Evolutionary conservation across 2,888 invertebrate species (phyloP), one percentile per base, ranked within the genome.

Genomic region (Xestia sexstrigata): DNA sequence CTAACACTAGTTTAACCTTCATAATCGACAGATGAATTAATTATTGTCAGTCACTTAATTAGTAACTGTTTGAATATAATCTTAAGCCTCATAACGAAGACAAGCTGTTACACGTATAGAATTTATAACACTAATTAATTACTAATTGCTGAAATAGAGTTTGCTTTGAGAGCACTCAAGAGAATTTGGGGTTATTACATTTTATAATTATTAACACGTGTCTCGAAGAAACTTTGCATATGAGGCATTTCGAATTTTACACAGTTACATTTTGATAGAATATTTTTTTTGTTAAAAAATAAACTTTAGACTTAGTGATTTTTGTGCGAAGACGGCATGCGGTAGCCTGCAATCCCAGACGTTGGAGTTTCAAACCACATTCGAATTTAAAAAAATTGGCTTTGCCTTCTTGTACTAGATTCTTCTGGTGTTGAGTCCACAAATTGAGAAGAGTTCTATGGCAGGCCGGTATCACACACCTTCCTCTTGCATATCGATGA

Each of bases 61-160:
- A 30, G 26, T 35, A 52, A 9, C 23, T 35, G 17, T 23, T 52
- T 45, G 26, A 62, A 7, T 62, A 23, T 35, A 52, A 52, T 79
- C n/a, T 15, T 42, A 72, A 60, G 60, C 20, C 3, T 30, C 49
- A 11, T 80, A 62, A 52, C 45, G 58, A 73, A 80, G 23, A 74
- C 35, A 63, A 72, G 52, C 45, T 62, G 73, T 80, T 52, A 80
- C 35, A 81, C 23, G 39, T 42, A 47, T 35, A 52, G 4, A 65
- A 52, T 68, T 47, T 45, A 35, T 26, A 69, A 65, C 47, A 30
- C 82, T 49, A 76, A 82, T 65, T 69, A 65, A 69, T 82, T 49
- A 15, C 26, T 69, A 65, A 49, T 76, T 69, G 15, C 49, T 65
- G 3, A 68, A 58, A 23, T 49, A 49, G 39, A 23, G 23, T 69